Evolutionary conservation across 2,113 vertebrate genomes (phyloP), one percentile per base, ranked within the genome.

Genomic region (Tretioscincus oriximinensis): DNA sequence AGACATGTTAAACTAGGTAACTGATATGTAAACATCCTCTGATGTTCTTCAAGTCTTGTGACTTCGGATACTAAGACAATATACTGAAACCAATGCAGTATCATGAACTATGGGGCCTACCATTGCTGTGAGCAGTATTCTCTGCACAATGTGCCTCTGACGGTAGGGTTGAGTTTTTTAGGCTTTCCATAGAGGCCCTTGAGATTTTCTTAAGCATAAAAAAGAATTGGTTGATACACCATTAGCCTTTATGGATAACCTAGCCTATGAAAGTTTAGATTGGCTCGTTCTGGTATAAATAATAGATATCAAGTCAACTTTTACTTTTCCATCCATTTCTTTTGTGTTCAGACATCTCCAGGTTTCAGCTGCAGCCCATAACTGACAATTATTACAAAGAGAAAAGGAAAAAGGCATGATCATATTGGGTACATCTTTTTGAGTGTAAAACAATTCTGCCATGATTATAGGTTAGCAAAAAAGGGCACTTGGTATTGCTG

Each of bases 381-480:
- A 26, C 64, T 75, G 72, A 16, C n/a, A 75, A n/a, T 66, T 47
- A 41, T 31, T 35, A 61, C 35, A 60, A n/a, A 64, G 31, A 72
- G 20, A 45, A 72, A 64, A 8, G n/a, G 64, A 65, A 29, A 41
- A 8, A 67, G 49, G 21, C 31, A 10, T 61, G 64, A 75, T 14
- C 72, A 61, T 11, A 54, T 35, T 45, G 5, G 31, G 28, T 31
- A 58, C 31, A 51, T 54, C 24, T n/a, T 9, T 41, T 45, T 68
- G 35, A 60, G 63, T 68, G 75, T 74, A 74, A 60, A 75, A 31
- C 47, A 67, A 24, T 45, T 65, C 24, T 45, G 31, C 72, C 64
- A 45, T 69, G 76, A 81, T 69, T 61, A 29, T 35, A 63, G 80
- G n/a, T 9, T 31, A 49, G 73, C 65, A 76, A 76, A 82, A 58